Evolutionary conservation across 2,888 invertebrate species (phyloP), one percentile per base, ranked within the genome.

Genomic region (Emesis russula): DNA sequence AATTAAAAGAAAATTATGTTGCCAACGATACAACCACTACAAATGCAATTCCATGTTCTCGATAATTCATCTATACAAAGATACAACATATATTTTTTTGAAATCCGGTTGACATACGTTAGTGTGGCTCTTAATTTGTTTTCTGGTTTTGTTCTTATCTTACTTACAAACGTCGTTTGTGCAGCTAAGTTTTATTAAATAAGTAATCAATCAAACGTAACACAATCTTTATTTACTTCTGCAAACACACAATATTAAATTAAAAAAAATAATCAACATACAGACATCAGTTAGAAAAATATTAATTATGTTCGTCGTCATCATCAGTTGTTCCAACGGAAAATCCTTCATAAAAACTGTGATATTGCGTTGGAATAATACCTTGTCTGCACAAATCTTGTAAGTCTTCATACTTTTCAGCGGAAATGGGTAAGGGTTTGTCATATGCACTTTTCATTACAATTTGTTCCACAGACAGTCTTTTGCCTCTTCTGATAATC

Each of bases 401-500:
- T 70, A 70, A 33, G 33, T 70, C 70, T 15, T 70, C 70, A 25
- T 70, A 70, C 70, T 70, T 70, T 70, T 70, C 70, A 70, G 70
- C 70, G 70, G 33, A 70, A 70, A 70, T 70, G 18, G 70, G 70
- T 70, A 70, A 70, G 33, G 70, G 33, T 70, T 70, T 36, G 25
- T 25, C 25, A 25, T 25, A 70, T 70, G 70, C 70, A 33, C 33
- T 70, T 33, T 70, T 70, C 70, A 33, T 31, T 25, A 5, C 31
- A 9, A 70, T 70, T 70, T 70, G 70, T 33, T 70, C 70, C 70
- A 36, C 70, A 70, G 36, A 41, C 44, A 44, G 31, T 31, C 41
- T 78, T 78, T 78, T 68, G 78, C 78, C 78, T 68, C 78, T 78
- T 78, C 66, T 44, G 41, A 68, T 44, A 25, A 78, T 63, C 66